phyloP scores from a whole-genome alignment of 1,140 invertebrate genomes.

The Drosophila parvula region DNA sequence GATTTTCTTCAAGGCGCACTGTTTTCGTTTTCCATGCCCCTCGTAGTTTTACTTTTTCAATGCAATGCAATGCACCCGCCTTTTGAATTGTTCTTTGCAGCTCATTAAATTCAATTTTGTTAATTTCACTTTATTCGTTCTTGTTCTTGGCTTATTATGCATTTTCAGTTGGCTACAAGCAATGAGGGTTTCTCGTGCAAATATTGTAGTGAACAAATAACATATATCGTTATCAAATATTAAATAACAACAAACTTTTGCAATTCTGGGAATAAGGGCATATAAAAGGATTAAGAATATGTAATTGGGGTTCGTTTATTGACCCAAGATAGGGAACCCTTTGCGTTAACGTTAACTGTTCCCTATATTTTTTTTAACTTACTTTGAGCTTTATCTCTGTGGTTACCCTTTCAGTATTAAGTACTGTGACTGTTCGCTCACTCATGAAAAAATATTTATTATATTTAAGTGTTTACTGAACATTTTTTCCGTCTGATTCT shows the following conservation, averaged over 20 bases:
- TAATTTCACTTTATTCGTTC: slow-evolving; percentile 32
- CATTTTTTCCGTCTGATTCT: slow-evolving; percentile 8
- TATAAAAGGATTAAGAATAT: background rate
- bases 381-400: background rate
- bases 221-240: slow-evolving; percentile 2
- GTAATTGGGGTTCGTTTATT: slow-evolving; percentile 5
- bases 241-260: background rate
- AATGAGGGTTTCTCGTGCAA: background rate
- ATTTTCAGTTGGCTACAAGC: slow-evolving; percentile 17
- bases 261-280: slow-evolving; percentile 6
- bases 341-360: background rate
- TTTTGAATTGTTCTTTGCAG: slow-evolving; percentile 54
- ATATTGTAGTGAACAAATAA: too few relatives aligned
- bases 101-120: slow-evolving; percentile 73
- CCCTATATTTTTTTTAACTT: background rate
- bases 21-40: slow-evolving; percentile 65
- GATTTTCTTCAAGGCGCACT: slow-evolving; percentile 76
- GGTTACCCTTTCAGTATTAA: background rate
- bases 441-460: background rate
- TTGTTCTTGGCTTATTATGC: slow-evolving; percentile 30
- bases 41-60: slow-evolving; percentile 52
- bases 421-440: slow-evolving; percentile 6
- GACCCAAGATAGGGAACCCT: background rate
- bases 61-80: slow-evolving; percentile 70
- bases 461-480: slow-evolving; percentile 2